phyloP scores from a whole-genome alignment of 2,888 invertebrate genomes.

The Stomorhina lunata region DNA sequence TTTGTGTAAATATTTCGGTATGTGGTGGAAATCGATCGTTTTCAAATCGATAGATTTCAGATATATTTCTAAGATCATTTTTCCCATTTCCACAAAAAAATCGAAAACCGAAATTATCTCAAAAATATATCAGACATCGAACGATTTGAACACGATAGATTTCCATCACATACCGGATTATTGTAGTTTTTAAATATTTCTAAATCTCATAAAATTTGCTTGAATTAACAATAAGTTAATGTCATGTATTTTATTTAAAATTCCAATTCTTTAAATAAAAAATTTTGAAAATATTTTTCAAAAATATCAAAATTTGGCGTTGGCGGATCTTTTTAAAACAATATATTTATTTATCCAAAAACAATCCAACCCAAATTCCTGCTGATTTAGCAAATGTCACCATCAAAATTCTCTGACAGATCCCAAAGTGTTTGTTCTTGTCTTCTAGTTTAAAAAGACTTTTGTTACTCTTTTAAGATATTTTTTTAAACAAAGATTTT shows the following conservation, averaged over 20 bases:
- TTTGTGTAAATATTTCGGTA: no score
- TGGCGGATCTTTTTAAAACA: conserved; percentile 33
- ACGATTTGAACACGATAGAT: no score
- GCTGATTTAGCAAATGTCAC: conserved; percentile 41
- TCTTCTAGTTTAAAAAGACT: neutral
- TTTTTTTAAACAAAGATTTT: conserved; percentile 39
- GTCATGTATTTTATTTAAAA: neutral
- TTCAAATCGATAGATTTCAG: no score
- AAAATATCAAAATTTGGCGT: conserved; percentile 7
- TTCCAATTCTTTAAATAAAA: neutral
- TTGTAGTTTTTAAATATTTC: no score
- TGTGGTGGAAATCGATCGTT: no score
- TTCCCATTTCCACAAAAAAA: no score
- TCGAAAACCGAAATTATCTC: no score
- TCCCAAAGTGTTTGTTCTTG: neutral
- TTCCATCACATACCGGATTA: no score
- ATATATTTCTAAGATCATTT: no score
- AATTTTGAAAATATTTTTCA: neutral
- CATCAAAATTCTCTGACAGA: conserved; percentile 49
- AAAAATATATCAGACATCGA: no score
- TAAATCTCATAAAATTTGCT: no score
- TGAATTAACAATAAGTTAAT: no score
- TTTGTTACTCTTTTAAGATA: neutral
- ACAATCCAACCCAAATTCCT: neutral
- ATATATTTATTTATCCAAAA: neutral